Conservation (phyloP, 2,113 vertebrate species). For the Cinclus mexicanus region DNA sequence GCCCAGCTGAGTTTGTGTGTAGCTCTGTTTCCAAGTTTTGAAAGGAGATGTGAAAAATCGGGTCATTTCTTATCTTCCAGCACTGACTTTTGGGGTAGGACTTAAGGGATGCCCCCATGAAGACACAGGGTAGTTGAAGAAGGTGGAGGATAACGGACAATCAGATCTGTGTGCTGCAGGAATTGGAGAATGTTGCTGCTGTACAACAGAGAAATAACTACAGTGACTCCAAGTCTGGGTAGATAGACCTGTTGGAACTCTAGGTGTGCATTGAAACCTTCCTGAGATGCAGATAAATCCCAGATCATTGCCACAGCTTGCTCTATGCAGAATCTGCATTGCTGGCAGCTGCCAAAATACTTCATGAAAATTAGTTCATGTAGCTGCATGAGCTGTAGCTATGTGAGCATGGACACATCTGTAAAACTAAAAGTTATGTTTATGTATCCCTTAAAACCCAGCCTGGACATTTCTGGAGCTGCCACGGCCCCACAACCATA, state of each 20-base stretch:
- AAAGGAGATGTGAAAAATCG: background rate
- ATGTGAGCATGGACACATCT: rapidly evolving
- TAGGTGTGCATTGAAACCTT: background rate
- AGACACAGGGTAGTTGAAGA: background rate
- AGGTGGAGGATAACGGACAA: background rate
- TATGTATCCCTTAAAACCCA: background rate
- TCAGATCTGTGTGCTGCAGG: background rate
- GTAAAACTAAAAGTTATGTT: background rate
- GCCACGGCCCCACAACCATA: rapidly evolving
- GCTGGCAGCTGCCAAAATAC: background rate
- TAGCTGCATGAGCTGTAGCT: background rate
- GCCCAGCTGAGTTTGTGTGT: background rate
- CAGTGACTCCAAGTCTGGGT: background rate
- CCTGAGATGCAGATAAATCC: background rate
- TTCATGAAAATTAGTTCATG: background rate
- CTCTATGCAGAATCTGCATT: background rate
- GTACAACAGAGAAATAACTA: background rate
- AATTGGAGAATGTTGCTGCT: background rate
- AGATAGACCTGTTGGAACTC: background rate
- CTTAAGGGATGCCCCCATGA: rapidly evolving
- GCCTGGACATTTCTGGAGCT: background rate
- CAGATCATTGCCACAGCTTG: background rate
- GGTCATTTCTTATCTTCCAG: background rate
- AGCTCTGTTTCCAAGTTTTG: background rate
- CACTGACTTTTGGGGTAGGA: background rate